A percentile compares a stretch with the other conserved stretches of the same genome.
Evolutionary conservation across 2,888 invertebrate genomes (phyloP).

Genomic region (Philonicus albiceps): DNA sequence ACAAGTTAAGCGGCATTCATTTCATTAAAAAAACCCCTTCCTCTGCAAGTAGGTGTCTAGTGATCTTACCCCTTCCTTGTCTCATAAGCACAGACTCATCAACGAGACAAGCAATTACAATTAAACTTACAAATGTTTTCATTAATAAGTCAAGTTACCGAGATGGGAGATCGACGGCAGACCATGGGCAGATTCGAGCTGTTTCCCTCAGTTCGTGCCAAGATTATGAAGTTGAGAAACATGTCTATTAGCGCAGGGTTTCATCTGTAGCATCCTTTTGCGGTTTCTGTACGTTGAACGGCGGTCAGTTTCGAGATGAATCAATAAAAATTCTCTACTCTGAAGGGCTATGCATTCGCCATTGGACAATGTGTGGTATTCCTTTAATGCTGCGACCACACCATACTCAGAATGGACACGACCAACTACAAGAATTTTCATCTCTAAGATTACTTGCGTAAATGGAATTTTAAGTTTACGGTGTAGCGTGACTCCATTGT

Average conservation of each 20-base stretch:
- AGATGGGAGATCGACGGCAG: background rate
- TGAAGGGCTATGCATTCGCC: background rate
- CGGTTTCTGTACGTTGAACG: background rate
- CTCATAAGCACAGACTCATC: background rate
- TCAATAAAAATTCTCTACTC: constrained; percentile 27
- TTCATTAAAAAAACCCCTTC: constrained; percentile 1
- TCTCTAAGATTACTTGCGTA: background rate
- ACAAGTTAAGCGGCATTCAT: background rate
- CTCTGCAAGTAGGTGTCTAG: background rate
- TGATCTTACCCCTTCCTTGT: background rate
- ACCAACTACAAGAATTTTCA: constrained; percentile 23
- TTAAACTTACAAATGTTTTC: constrained; percentile 41
- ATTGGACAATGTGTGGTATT: constrained; percentile 20
- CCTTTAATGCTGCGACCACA: constrained; percentile 30
- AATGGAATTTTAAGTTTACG: constrained; percentile 22
- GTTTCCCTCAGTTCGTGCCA: background rate
- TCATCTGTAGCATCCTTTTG: constrained; percentile 3
- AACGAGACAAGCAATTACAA: constrained; percentile 36
- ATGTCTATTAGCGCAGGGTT: constrained; percentile 34
- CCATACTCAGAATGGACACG: constrained; percentile 33
- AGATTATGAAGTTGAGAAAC: background rate
- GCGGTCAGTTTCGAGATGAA: background rate
- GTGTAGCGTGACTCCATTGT: constrained; percentile 8
- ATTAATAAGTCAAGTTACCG: constrained; percentile 35
- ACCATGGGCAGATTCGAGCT: background rate